Percentiles rank a stretch among this genome's conserved stretches.
Evolutionary conservation across 2,113 vertebrate genomes (phyloP).

Genomic region (Periophthalmodon schlosseri): DNA sequence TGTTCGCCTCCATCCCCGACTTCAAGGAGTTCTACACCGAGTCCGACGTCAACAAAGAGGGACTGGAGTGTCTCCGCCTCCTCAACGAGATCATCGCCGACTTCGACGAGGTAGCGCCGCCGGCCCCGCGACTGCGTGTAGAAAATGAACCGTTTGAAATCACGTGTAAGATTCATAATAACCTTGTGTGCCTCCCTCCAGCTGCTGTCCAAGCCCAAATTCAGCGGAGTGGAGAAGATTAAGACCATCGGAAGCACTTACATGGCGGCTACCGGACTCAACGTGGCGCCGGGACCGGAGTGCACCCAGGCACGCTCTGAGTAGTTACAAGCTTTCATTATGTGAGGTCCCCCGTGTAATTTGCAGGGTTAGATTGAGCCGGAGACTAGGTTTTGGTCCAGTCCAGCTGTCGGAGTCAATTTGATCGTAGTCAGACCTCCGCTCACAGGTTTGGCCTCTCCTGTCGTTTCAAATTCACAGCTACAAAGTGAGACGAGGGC

Average conservation of each 20-base stretch:
- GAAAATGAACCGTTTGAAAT: constrained; percentile 8
- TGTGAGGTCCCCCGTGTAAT: constrained; percentile 8
- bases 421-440: not conserved
- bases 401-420: not conserved
- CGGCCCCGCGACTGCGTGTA: not conserved
- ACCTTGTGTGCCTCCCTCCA: constrained; percentile 55
- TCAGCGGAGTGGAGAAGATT: constrained; percentile 95
- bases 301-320: constrained; percentile 80
- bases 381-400: not conserved
- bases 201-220: constrained; percentile 96
- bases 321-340: constrained; percentile 13
- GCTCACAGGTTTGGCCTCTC: not conserved
- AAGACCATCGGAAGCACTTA: constrained; percentile 99
- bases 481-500: not conserved
- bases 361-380: not conserved
- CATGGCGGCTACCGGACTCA: constrained; percentile 96
- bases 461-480: not conserved
- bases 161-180: not conserved
- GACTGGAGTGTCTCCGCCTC: constrained; percentile 94
- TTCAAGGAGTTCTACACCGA: constrained; percentile 99
- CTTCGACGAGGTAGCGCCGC: constrained; percentile 90
- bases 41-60: constrained; percentile 98
- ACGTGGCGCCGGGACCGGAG: constrained; percentile 88
- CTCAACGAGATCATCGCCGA: constrained; percentile 98
- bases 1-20: constrained; percentile 98